Evolutionary conservation across 2,888 invertebrate species (phyloP), one percentile per base, ranked within the genome.

Genomic region (Mesorhabditis spiculigera): DNA sequence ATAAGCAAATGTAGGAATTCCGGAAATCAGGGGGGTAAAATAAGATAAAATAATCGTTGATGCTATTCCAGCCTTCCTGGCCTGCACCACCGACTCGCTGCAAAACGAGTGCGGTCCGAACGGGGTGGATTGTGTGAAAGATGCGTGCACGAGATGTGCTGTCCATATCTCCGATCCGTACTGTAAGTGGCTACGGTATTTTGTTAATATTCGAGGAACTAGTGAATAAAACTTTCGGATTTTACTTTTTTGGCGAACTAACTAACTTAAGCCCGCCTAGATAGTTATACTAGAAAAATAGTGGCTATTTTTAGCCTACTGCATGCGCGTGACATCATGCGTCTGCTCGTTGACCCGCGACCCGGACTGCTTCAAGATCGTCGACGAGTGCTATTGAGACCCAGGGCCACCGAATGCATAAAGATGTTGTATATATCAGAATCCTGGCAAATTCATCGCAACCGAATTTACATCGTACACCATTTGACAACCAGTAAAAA

Each of bases 351-450:
- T 50, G 58, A 13, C 58, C 10, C 8, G 58, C 8, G 58, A 50
- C 58, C 58, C 58, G n/a, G 8, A 10, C 10, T 50, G 58, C n/a
- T n/a, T 13, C 58, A 10, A n/a, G n/a, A n/a, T 50, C 58, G 58
- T 50, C 58, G 58, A 50, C 58, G 58, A 50, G 58, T 50, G 58
- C 58, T 50, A 50, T n/a, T 50, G n/a, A 50, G n/a, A 50, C 28
- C 28, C 28, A 28, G 28, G 28, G 28, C 28, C 28, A 28, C 28
- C 28, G 28, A 28, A 28, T 28, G 28, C 28, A 28, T 28, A 28
- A 28, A 28, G 28, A 28, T 28, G 28, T 28, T 28, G 28, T 28
- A 28, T 28, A 28, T 28, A 28, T 28, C 28, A 28, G 28, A 28
- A 28, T 28, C 28, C 28, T 28, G 28, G 28, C 28, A 28, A 28